A percentile compares a stretch with the other conserved stretches of the same genome.
Evolutionary conservation across 2,888 invertebrate genomes (phyloP).

Genomic region (Hydropsyche betteni): DNA sequence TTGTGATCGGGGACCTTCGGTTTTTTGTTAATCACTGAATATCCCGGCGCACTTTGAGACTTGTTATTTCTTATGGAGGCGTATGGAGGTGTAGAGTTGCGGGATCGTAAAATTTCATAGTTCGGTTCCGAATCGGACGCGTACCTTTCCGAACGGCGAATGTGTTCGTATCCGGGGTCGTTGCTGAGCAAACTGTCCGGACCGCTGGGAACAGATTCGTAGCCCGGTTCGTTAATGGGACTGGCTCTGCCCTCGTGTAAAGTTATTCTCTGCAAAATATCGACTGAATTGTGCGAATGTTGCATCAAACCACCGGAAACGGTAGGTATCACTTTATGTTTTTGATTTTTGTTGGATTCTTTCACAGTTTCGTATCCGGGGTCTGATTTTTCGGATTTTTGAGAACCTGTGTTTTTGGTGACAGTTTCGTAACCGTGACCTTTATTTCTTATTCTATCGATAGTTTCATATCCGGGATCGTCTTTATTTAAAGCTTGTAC

Average conservation of each 20-base stretch:
- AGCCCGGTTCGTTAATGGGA: slow-evolving; percentile 54
- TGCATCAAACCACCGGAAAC: slow-evolving; percentile 42
- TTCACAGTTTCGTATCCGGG: slow-evolving; percentile 73
- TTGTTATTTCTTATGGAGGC: slow-evolving; percentile 63
- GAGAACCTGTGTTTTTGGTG: slow-evolving; percentile 59
- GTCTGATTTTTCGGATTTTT: slow-evolving; percentile 64
- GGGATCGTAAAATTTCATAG: slow-evolving; percentile 78
- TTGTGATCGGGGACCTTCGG: slow-evolving; percentile 63
- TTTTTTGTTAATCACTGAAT: slow-evolving; percentile 66
- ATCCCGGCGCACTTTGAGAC: slow-evolving; percentile 62
- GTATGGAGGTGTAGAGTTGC: slow-evolving; percentile 64
- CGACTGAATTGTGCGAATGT: slow-evolving; percentile 44
- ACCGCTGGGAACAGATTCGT: slow-evolving; percentile 63
- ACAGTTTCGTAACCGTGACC: slow-evolving; percentile 73
- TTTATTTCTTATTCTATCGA: slow-evolving; percentile 61
- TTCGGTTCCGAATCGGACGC: slow-evolving; percentile 78
- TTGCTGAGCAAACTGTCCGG: slow-evolving; percentile 70
- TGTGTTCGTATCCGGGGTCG: slow-evolving; percentile 80
- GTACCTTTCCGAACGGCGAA: slow-evolving; percentile 63
- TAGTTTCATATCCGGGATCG: slow-evolving; percentile 66
- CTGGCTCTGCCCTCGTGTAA: slow-evolving; percentile 42
- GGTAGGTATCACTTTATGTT: slow-evolving; percentile 44
- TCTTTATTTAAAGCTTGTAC: slow-evolving; percentile 55
- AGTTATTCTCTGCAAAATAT: slow-evolving; percentile 53
- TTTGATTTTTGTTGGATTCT: slow-evolving; percentile 57